Evolutionary conservation across 2,797 vertebrate genomes (phyloP).

Genomic region (Chromobotia macracanthus): DNA sequence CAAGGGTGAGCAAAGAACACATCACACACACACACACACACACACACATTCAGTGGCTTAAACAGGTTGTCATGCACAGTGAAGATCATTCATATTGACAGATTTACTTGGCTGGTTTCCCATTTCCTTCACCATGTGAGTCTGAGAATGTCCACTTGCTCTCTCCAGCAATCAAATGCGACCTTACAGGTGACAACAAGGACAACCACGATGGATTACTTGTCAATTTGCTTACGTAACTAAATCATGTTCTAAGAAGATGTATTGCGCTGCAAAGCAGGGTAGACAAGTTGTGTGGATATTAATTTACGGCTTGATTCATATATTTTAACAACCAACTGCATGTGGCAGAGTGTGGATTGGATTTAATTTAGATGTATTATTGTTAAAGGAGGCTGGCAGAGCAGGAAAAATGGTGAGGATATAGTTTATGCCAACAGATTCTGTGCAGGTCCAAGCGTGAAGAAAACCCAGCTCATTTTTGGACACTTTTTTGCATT

Average conservation of each 20-base stretch:
- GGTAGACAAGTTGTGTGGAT: slow-evolving; percentile 81
- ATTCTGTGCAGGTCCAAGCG: slow-evolving; percentile 39
- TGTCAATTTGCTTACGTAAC: slow-evolving; percentile 84
- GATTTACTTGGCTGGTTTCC: slow-evolving; percentile 56
- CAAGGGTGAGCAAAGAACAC: too few species aligned
- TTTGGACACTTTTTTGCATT: too few species aligned
- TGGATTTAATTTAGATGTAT: slow-evolving; percentile 77
- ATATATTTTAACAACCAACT: slow-evolving; percentile 75
- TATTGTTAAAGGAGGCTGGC: slow-evolving; percentile 62
- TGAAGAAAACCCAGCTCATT: background rate
- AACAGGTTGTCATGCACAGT: slow-evolving; percentile 52
- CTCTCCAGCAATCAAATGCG: slow-evolving; percentile 76
- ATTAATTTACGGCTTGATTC: slow-evolving; percentile 80
- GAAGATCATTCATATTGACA: slow-evolving; percentile 60
- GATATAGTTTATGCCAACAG: slow-evolving; percentile 61
- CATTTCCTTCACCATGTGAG: slow-evolving; percentile 60
- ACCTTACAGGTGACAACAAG: slow-evolving; percentile 83
- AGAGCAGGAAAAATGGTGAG: background rate
- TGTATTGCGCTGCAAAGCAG: slow-evolving; percentile 81
- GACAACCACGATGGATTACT: slow-evolving; percentile 82
- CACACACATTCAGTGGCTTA: slow-evolving; percentile 29
- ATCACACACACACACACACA: background rate
- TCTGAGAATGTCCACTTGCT: slow-evolving; percentile 69
- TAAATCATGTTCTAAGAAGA: slow-evolving; percentile 81
- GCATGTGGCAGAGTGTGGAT: slow-evolving; percentile 70